Evolutionary conservation across 30 jellyfish, hydroid and myxozoan species (phyloP).

Genomic region (Chrysaora quinquecirrha): DNA sequence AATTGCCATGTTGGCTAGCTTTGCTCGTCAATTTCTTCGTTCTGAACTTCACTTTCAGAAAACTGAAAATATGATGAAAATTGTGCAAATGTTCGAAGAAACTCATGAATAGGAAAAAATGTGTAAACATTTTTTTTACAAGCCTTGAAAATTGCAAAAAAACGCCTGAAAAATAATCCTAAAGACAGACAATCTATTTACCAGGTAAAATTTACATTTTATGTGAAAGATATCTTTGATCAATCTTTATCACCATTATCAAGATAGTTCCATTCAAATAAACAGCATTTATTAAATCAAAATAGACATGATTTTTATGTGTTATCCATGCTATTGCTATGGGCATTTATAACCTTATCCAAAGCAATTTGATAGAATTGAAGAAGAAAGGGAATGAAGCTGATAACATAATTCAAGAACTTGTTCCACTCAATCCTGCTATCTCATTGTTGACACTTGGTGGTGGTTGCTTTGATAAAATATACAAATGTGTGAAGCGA

Average conservation of each 20-base stretch:
- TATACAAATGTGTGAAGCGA: constrained; percentile 1
- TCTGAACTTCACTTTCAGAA: background rate
- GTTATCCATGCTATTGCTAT: background rate
- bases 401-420: background rate
- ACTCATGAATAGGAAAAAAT: background rate
- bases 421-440: background rate
- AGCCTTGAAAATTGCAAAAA: background rate
- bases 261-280: background rate
- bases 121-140: background rate
- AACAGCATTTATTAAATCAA: background rate
- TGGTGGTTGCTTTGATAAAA: background rate
- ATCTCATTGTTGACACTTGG: constrained; percentile 2
- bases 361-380: background rate
- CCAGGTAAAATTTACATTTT: background rate
- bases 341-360: background rate
- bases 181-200: background rate
- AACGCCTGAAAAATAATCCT: background rate
- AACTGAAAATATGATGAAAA: background rate
- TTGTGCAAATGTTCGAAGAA: background rate
- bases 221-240: background rate
- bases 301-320: background rate
- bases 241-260: background rate
- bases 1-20: background rate
- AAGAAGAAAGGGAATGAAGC: background rate
- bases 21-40: background rate